These are phyloP conservation scores for Spinibarbus caldwelli DNA, from an alignment of 2,797 vertebrate species.

Conservation along the genomic window DNA sequence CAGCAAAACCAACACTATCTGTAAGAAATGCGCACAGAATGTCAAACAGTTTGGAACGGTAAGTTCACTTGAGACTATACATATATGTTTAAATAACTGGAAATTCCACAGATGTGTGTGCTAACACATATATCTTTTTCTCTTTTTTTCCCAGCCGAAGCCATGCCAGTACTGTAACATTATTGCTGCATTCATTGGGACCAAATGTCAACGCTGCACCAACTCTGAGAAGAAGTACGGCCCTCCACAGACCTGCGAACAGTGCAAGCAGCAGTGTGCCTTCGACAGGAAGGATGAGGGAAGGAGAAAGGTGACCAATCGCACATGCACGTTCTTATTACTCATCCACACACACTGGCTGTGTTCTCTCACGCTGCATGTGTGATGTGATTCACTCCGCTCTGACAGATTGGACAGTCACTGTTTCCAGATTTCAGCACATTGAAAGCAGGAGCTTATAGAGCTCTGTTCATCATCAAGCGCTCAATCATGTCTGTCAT, in stretches of 20 bases:
- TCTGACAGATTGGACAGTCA: background rate
- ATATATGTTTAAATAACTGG: background rate
- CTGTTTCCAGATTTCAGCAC: slow-evolving; percentile 1
- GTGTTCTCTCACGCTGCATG: slow-evolving; percentile 7
- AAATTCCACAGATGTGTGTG: background rate
- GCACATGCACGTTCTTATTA: slow-evolving; percentile 1
- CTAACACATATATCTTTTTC: background rate
- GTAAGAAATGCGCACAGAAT: slow-evolving; percentile 99
- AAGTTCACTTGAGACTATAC: slow-evolving; percentile 68
- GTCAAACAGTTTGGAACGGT: slow-evolving; percentile 99
- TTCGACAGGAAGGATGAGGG: slow-evolving; percentile 98
- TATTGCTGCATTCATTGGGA: slow-evolving; percentile 98
- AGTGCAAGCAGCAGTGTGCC: slow-evolving; percentile 98
- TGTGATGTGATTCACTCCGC: slow-evolving; percentile 11
- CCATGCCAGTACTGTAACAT: slow-evolving; percentile 99
- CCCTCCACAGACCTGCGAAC: slow-evolving; percentile 96
- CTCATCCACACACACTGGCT: slow-evolving; percentile 10
- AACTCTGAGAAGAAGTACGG: slow-evolving; percentile 99
- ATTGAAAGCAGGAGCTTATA: slow-evolving; percentile 6
- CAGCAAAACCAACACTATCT: slow-evolving; percentile 99
- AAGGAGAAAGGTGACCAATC: slow-evolving; percentile 86
- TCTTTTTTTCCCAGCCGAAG: slow-evolving; percentile 83
- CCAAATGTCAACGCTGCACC: slow-evolving; percentile 98
- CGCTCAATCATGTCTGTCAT: background rate
- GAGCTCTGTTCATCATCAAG: background rate